Base-by-base conservation (phyloP, 2,113 vertebrate genomes). In the Leptobrachium ailaonicum region DNA sequence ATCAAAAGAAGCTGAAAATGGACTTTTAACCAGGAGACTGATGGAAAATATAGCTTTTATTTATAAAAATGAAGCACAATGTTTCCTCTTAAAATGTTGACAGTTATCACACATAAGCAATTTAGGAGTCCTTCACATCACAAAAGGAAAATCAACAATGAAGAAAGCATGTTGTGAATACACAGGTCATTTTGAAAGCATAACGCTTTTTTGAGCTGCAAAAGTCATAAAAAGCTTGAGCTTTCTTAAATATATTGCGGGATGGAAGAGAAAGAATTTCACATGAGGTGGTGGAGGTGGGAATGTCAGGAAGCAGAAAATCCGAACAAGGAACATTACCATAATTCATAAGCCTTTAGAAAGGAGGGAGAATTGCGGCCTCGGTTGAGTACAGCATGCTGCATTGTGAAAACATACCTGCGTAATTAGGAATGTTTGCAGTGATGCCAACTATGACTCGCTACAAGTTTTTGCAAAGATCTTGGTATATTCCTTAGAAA, bases 81-180 rank as follows among this genome's bases (percentile, higher is more conserved):
- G 58, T 73, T 73, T 73, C 40, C 53, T 42, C 54, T 42, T 85
- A 71, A 87, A 83, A 86, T 80, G 69, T 41, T 72, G 86, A 82
- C 82, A 79, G 85, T 85, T 84, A 88, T 88, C 85, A 87, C 87
- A 88, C 84, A 85, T 88, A 83, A 80, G 84, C 86, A 83, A 90
- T 87, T 88, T 87, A 87, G 82, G 84, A 85, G 47, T 66, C 68
- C 43, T 83, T 86, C 83, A 80, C 74, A 82, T 72, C 6, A 66
- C 85, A 85, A 85, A 87, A 85, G 67, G 86, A 83, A 84, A 68
- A 77, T 86, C 80, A 82, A 84, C 73, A 82, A 45, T 83, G 83
- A 73, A 75, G 83, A 85, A 86, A 83, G 75, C 80, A 80, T 69
- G 83, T 88, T 84, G 63, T 45, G 53, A 87, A 83, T 83, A 56